These are phyloP conservation scores for Agrilus biguttatus DNA, from an alignment of 2,888 invertebrate genomes.

Conservation along the genomic window DNA sequence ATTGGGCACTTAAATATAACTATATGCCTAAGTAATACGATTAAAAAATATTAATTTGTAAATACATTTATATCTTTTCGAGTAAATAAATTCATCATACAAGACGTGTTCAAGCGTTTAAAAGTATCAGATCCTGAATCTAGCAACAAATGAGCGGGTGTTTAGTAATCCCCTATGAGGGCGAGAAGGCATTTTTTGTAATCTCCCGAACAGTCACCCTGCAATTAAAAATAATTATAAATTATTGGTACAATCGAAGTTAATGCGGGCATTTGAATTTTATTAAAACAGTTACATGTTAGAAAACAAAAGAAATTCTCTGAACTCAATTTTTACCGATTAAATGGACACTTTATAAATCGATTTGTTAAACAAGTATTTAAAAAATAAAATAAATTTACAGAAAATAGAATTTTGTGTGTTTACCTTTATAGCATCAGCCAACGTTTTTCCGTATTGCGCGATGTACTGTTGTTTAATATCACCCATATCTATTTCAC, in stretches of 20 bases:
- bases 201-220: slow-evolving; percentile 76
- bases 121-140: too few relatives aligned
- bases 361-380: too few relatives aligned
- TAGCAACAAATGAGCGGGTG: too few relatives aligned
- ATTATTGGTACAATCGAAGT: neutral
- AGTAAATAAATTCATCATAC: too few relatives aligned
- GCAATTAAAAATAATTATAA: slow-evolving; percentile 25
- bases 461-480: slow-evolving; percentile 66
- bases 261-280: neutral
- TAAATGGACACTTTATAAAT: too few relatives aligned
- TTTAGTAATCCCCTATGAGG: slow-evolving; percentile 35
- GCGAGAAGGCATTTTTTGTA: slow-evolving; percentile 74
- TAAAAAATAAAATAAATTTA: neutral
- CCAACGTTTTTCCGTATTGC: slow-evolving; percentile 60
- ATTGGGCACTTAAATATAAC: too few relatives aligned
- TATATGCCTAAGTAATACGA: too few relatives aligned
- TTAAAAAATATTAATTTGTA: too few relatives aligned
- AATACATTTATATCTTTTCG: too few relatives aligned
- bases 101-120: too few relatives aligned
- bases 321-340: too few relatives aligned
- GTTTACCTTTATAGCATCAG: slow-evolving; percentile 62
- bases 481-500: slow-evolving; percentile 73
- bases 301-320: too few relatives aligned
- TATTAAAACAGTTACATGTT: neutral
- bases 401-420: neutral